phyloP scores from a whole-genome alignment of 64 coral and sea anemone genomes.

The Stylophora pistillata region DNA sequence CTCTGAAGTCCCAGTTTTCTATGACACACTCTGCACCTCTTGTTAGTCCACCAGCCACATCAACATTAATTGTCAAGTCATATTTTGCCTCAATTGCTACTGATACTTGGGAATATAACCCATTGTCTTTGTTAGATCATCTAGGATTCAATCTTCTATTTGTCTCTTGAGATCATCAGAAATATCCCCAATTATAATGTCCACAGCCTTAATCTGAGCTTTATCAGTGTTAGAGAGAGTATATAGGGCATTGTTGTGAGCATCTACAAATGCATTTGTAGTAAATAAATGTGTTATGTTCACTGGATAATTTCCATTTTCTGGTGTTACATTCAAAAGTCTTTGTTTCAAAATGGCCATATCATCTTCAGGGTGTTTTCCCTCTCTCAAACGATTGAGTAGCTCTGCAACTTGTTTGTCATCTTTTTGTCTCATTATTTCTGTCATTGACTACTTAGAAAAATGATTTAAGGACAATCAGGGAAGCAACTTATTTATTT shows the following conservation, averaged over 20 bases:
- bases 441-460: no score
- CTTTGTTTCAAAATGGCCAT: slow-evolving; percentile 1
- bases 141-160: no score
- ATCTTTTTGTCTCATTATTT: slow-evolving; percentile 30
- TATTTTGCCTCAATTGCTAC: slow-evolving; percentile 12
- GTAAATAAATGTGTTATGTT: slow-evolving; percentile 4
- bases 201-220: slow-evolving; percentile 32
- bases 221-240: slow-evolving; percentile 10
- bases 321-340: background rate
- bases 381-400: background rate
- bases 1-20: slow-evolving; percentile 40
- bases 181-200: slow-evolving; percentile 10
- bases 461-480: no score
- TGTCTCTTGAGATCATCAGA: no score
- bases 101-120: background rate
- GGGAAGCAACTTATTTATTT: no score
- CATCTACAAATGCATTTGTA: slow-evolving; percentile 32
- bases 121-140: no score
- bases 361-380: slow-evolving; percentile 10
- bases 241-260: slow-evolving; percentile 20
- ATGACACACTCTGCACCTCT: slow-evolving; percentile 9
- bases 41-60: slow-evolving; percentile 28
- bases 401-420: slow-evolving; percentile 17
- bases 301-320: background rate
- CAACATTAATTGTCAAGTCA: slow-evolving; percentile 36